Base-by-base conservation (phyloP, 2,797 vertebrate species). In the Anguilla anguilla region DNA sequence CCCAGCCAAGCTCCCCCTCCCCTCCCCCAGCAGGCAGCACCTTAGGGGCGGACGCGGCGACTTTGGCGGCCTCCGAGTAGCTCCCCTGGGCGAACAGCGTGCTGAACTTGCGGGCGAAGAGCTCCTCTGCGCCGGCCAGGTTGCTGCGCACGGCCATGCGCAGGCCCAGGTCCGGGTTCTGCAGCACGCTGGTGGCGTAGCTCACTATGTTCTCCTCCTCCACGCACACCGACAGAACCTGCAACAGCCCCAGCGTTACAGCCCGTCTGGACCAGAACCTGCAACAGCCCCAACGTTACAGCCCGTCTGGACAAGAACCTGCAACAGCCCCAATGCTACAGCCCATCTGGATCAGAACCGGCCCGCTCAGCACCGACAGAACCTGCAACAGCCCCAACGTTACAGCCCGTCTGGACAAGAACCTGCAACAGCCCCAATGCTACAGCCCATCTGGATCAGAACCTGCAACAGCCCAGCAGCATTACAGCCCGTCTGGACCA, bases 141-240 rank as follows among this genome's bases (percentile, higher is more conserved):
- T 98, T 98, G 83, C 97, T 97, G 90, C 97, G 96, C 87, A 98
- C 94, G 13, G 98, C 98, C 96, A 99, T 97, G 83, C 97, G 96
- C 89, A 99, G 91, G 0, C 97, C 98, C 51, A 99, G 92, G 89
- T 99, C 98, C 0, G 98, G 97, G 92, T 99, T 99, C 94, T 98
- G 98, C 85, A 99, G 96, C 87, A 98, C 97, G 0, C 94, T 97
- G 0, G 97, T 97, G 91, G 96, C 96, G 0, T 98, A 99, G 92
- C 97, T 98, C 88, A 99, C 97, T 11, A 98, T 97, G 91, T 98
- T 98, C 90, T 98, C 98, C 95, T 99, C 98, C 89, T 99, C 98
- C 17, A 99, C 97, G 91, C 98, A 98, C 15, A 99, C 97, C 0
- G 98, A 99, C 89, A 99, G 95, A 59, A 99, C 98, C 98, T 99